Evolutionary conservation across 2,113 vertebrate genomes (phyloP), one percentile per base, ranked within the genome.

Genomic region (Scomber colias): DNA sequence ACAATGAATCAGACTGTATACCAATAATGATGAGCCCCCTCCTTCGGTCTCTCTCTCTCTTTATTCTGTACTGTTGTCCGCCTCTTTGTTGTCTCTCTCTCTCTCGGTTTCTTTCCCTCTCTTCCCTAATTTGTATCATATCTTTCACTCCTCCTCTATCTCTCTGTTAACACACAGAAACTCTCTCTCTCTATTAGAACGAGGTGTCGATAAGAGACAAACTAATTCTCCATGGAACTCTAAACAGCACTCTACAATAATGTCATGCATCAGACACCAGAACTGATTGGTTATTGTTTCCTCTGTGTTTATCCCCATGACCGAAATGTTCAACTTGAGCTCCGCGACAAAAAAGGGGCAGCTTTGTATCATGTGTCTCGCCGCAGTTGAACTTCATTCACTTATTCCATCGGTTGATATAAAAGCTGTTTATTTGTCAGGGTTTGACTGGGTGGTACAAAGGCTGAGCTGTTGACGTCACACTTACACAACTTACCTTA

Each of bases 131-230:
- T 77, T 73, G 63, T 74, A 69, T 76, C 75, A 62, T 79, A 74
- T 80, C 70, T 75, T 71, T 71, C 66, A 48, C 50, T 81, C 24
- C 55, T 10, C 69, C 40, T 81, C 81, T 71, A 57, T 80, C 61
- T 7, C 35, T 70, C 51, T 60, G 74, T 83, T 70, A 81, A 69
- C 76, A 71, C 51, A 13, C 65, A 60, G 14, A 64, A 14, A 4
- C 51, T 27, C 67, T 71, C 24, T 27, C 51, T 27, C 51, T 75
- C 76, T 68, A 24, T 83, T 83, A 83, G 77, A 81, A 75, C 62
- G 68, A 21, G 46, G 51, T 64, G 31, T 24, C 56, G 80, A 86
- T 88, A 86, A 88, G 83, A 78, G 51, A 73, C 60, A 68, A 71
- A 55, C 69, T 68, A 57, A 79, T 68, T 75, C 65, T 59, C 61